phyloP scores from a whole-genome alignment of 2,888 invertebrate genomes.

The Tiphia femorata region DNA sequence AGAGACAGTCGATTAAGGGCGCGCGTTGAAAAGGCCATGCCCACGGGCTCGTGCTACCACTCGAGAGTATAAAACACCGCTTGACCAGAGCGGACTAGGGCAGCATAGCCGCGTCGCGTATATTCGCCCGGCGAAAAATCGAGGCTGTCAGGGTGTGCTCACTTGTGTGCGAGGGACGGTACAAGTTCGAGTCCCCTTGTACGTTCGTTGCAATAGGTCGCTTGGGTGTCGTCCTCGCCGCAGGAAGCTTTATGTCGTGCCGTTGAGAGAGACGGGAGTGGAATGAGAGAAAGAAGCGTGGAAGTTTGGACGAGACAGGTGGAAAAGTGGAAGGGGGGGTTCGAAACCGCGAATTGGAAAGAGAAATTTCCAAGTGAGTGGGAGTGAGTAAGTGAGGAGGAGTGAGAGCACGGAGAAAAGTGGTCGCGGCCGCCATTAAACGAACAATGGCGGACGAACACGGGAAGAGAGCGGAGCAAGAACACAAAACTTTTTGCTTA shows the following conservation, averaged over 20 bases:
- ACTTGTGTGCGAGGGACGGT: slow-evolving; percentile 18
- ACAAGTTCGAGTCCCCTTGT: slow-evolving; percentile 12
- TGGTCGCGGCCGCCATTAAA: slow-evolving; percentile 3
- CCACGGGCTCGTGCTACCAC: too few species aligned
- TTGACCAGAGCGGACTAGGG: background rate
- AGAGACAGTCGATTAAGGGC: too few species aligned
- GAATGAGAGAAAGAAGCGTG: slow-evolving; percentile 1
- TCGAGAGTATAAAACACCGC: too few species aligned
- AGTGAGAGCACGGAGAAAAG: slow-evolving; percentile 20
- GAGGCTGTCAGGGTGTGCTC: slow-evolving; percentile 10
- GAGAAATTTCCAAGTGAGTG: background rate
- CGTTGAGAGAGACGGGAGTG: slow-evolving; percentile 5
- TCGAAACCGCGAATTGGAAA: background rate
- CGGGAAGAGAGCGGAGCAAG: background rate
- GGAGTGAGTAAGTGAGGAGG: slow-evolving; percentile 3
- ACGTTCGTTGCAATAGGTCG: slow-evolving; percentile 21
- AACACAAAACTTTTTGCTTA: slow-evolving; percentile 31
- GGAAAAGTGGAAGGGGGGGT: background rate
- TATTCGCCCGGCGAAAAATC: slow-evolving; percentile 7
- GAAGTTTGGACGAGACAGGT: background rate
- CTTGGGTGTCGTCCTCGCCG: slow-evolving; percentile 33
- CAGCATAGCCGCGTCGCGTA: background rate
- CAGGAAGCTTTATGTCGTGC: slow-evolving; percentile 8
- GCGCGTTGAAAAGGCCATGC: too few species aligned
- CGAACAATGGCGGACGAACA: background rate